A percentile compares a stretch with the other conserved stretches of the same genome.
phyloP scores from a whole-genome alignment of 2,888 invertebrate species.

The Hoplodrina blanda region DNA sequence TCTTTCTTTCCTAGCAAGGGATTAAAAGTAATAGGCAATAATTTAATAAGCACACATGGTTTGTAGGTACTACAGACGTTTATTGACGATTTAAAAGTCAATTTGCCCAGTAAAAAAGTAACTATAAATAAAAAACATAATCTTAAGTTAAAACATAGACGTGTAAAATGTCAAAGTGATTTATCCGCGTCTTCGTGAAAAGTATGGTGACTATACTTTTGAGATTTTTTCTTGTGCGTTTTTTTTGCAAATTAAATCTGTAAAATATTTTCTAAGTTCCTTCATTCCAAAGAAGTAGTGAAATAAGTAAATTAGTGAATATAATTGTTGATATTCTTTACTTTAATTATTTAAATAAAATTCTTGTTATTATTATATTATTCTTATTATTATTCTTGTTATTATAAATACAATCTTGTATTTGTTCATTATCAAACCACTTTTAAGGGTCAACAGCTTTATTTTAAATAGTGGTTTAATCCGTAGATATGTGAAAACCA shows the following conservation, averaged over 20 bases:
- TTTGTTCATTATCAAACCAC: not conserved
- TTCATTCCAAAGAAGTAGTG: not conserved
- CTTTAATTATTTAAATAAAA: no score
- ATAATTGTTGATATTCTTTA: no score
- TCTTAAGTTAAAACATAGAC: slow-evolving; percentile 65
- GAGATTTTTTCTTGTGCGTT: not conserved
- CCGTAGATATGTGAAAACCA: slow-evolving; percentile 5
- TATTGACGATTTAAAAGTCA: slow-evolving; percentile 55
- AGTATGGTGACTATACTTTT: slow-evolving; percentile 55
- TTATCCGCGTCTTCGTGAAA: slow-evolving; percentile 64
- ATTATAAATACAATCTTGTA: not conserved
- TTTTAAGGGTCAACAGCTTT: slow-evolving; percentile 10
- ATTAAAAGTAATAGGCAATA: slow-evolving; percentile 41
- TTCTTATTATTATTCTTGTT: not conserved
- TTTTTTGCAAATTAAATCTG: not conserved
- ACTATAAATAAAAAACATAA: slow-evolving; percentile 57
- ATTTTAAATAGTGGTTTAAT: not conserved
- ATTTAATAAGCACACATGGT: slow-evolving; percentile 53
- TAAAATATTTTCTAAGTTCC: not conserved
- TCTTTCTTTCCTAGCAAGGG: slow-evolving; percentile 6
- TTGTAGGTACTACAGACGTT: slow-evolving; percentile 42
- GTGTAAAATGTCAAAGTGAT: slow-evolving; percentile 73
- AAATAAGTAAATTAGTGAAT: not conserved
- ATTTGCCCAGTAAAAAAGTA: slow-evolving; percentile 51
- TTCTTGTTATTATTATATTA: no score